phyloP scores from a whole-genome alignment of 1,140 invertebrate species.

The Drosophila ficusphila region DNA sequence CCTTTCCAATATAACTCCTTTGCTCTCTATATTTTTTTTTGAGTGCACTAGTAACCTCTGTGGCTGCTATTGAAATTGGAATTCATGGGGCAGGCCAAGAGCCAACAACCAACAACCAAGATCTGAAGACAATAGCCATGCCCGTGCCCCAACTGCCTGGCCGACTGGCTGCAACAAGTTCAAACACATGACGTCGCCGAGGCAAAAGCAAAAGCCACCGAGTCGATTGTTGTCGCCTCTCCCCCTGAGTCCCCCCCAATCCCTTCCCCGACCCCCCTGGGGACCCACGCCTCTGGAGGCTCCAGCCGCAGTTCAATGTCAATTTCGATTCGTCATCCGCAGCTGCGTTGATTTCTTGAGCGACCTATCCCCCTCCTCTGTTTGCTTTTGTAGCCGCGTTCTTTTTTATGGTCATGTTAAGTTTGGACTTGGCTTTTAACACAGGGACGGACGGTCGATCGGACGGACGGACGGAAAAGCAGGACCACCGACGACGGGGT shows the following conservation, averaged over 20 bases:
- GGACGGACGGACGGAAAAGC: slow-evolving; percentile 26
- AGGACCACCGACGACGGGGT: slow-evolving; percentile 60
- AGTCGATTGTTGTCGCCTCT: slow-evolving; percentile 40
- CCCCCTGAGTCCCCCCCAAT: background rate
- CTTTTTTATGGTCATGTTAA: slow-evolving; percentile 80
- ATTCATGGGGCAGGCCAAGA: slow-evolving; percentile 52
- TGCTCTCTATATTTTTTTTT: background rate
- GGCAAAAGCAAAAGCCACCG: slow-evolving; percentile 7
- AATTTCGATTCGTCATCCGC: slow-evolving; percentile 83
- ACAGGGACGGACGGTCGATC: slow-evolving; percentile 53
- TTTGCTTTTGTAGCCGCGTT: slow-evolving; percentile 64
- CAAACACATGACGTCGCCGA: slow-evolving; percentile 50
- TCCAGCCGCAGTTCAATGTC: slow-evolving; percentile 77
- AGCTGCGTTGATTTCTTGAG: slow-evolving; percentile 80
- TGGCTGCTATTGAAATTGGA: slow-evolving; percentile 51
- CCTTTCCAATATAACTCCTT: background rate
- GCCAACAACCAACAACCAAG: slow-evolving; percentile 36
- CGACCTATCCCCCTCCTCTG: slow-evolving; percentile 53
- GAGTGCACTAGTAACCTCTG: slow-evolving; percentile 31
- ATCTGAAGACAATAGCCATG: slow-evolving; percentile 13
- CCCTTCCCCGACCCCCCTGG: background rate
- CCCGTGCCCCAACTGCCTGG: slow-evolving; percentile 21
- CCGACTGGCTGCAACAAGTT: slow-evolving; percentile 70
- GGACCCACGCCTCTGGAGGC: slow-evolving; percentile 6
- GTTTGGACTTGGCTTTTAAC: slow-evolving; percentile 81